Evolutionary conservation across 1,140 invertebrate species (phyloP).

Genomic region (Tetramorium simillimum): DNA sequence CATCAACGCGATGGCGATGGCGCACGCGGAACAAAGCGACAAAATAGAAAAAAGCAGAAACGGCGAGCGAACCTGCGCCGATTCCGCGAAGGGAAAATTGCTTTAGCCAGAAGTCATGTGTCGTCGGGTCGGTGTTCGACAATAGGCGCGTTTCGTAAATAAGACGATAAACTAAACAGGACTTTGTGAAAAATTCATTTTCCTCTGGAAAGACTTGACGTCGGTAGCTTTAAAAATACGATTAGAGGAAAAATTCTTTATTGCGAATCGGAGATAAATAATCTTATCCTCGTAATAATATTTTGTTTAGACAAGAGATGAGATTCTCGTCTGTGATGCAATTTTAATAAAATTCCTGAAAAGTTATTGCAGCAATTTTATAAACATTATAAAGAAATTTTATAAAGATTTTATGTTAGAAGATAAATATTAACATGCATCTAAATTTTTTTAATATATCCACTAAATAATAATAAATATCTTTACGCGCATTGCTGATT

Average conservation of each 20-base stretch:
- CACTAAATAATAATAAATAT: not conserved
- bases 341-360: not conserved
- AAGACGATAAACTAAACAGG: conserved; percentile 15
- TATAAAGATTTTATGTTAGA: not conserved
- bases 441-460: not conserved
- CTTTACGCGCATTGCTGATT: not conserved
- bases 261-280: not conserved
- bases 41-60: not conserved
- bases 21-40: conserved; percentile 48
- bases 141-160: conserved; percentile 30
- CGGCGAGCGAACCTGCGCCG: conserved; percentile 24
- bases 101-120: conserved; percentile 35
- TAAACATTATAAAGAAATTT: not conserved
- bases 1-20: conserved; percentile 65
- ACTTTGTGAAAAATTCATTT: not conserved
- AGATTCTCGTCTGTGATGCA: too few species aligned
- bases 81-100: conserved; percentile 64
- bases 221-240: not conserved
- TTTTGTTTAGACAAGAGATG: not conserved
- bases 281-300: not conserved
- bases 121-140: not conserved
- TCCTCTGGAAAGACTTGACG: not conserved
- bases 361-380: not conserved
- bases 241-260: not conserved
- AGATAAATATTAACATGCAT: not conserved